phyloP scores from a whole-genome alignment of 2,797 vertebrate species.

The Nannoperca australis region DNA sequence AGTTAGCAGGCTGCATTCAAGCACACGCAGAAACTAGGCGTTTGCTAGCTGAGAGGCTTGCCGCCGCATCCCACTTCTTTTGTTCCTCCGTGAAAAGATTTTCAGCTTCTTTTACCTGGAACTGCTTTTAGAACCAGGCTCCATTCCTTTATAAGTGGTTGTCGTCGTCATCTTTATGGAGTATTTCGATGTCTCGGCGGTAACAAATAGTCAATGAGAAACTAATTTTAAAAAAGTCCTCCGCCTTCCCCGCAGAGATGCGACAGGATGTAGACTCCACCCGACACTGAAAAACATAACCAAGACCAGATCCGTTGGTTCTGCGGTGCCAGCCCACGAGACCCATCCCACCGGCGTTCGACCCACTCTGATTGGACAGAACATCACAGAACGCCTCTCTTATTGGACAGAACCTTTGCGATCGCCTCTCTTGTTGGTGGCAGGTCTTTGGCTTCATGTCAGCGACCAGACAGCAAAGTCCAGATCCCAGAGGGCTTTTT shows the following conservation, averaged over 20 bases:
- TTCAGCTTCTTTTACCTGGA: slow-evolving; percentile 79
- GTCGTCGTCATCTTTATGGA: slow-evolving; percentile 86
- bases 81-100: slow-evolving; percentile 75
- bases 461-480: slow-evolving; percentile 38
- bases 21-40: slow-evolving; percentile 43
- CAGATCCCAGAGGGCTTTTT: slow-evolving; percentile 35
- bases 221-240: slow-evolving; percentile 48
- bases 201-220: slow-evolving; percentile 56
- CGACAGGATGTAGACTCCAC: slow-evolving; percentile 83
- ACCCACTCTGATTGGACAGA: slow-evolving; percentile 74
- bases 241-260: slow-evolving; percentile 67
- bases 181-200: slow-evolving; percentile 45
- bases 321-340: slow-evolving; percentile 76
- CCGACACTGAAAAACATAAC: slow-evolving; percentile 81
- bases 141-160: slow-evolving; percentile 86
- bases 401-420: slow-evolving; percentile 34
- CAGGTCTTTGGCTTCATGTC: slow-evolving; percentile 53
- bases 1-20: slow-evolving; percentile 19
- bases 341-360: slow-evolving; percentile 67
- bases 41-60: slow-evolving; percentile 59
- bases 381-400: not conserved
- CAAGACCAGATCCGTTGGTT: slow-evolving; percentile 66
- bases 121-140: slow-evolving; percentile 85
- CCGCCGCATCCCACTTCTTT: slow-evolving; percentile 84
- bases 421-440: slow-evolving; percentile 66